Evolutionary conservation across 2,113 vertebrate genomes (phyloP).

Genomic region (Gambusia holbrooki): DNA sequence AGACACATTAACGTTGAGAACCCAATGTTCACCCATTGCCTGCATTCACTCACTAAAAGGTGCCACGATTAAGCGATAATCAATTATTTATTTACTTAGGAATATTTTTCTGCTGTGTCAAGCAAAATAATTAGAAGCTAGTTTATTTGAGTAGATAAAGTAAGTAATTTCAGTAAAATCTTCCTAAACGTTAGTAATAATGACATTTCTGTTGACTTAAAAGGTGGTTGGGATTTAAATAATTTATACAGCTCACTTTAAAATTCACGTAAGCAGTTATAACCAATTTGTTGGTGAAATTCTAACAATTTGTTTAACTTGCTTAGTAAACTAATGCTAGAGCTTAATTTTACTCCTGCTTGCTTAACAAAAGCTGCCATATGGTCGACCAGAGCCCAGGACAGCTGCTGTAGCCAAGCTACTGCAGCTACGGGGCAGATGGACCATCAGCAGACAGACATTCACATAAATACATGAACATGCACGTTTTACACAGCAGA

Average conservation of each 20-base stretch:
- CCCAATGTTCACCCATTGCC: neutral
- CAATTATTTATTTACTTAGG: neutral
- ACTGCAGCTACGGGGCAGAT: constrained; percentile 36
- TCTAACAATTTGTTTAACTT: neutral
- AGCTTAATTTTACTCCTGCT: neutral
- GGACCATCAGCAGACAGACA: constrained; percentile 15
- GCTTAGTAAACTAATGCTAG: neutral
- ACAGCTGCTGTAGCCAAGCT: constrained; percentile 54
- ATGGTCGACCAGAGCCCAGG: constrained; percentile 39
- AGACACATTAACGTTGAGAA: neutral
- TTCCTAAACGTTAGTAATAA: neutral
- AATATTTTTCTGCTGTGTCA: neutral
- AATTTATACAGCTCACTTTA: neutral
- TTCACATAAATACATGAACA: constrained; percentile 1
- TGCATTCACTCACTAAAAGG: neutral
- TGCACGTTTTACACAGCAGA: neutral
- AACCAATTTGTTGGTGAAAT: neutral
- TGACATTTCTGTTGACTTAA: no score
- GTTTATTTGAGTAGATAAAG: no score
- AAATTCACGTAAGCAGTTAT: neutral
- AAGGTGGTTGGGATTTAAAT: no score
- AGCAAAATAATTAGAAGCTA: no score
- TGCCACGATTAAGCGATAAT: neutral
- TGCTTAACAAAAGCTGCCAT: constrained; percentile 46
- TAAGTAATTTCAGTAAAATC: neutral